Evolutionary conservation across 2,113 vertebrate genomes (phyloP), one percentile per base, ranked within the genome.

Genomic region (Notarius lentiginosus): DNA sequence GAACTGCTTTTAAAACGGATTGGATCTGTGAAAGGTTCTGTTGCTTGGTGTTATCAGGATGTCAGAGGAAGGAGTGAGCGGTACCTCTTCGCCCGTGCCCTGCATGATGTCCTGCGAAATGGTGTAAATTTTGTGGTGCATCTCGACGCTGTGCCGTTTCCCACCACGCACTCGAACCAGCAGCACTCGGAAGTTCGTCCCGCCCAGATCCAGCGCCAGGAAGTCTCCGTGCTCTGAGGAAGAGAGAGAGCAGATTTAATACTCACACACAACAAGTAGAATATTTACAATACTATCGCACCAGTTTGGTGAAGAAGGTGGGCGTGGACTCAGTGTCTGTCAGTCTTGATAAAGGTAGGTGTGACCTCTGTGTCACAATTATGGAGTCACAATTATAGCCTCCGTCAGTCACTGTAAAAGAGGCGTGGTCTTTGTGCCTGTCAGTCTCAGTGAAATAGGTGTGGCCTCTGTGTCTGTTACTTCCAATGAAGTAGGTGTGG

Each of bases 81-180:
- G 0, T 90, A 99, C 98, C 97, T 99, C 97, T 5, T 99, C 97
- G 6, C 98, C 98, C 0, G 97, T 98, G 58, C 98, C 97, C 9
- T 98, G 97, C 96, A 97, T 98, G 88, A 93, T 92, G n/a, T 99
- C 97, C 90, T 96, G 94, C 0, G 98, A 97, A 89, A 99, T 98
- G 65, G 94, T 91, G 91, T 99, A 99, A 94, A 99, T 99, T 95
- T 99, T 99, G 87, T 99, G 97, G 91, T 99, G 97, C 97, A 99
- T 98, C 88, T 98, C 97, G 7, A 98, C 98, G 0, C 94, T 96
- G 0, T 94, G 96, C 79, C 92, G 93, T 89, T 95, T 97, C 81
- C 96, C 97, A 0, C 93, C 96, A 51, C 95, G 93, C 51, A 99
- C 94, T 0, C 95, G 95, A 61, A 99, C 98, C 87, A 99, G 94